These are phyloP conservation scores for Lasioglossum vierecki DNA, from an alignment of 2,888 invertebrate species.

Conservation along the genomic window DNA sequence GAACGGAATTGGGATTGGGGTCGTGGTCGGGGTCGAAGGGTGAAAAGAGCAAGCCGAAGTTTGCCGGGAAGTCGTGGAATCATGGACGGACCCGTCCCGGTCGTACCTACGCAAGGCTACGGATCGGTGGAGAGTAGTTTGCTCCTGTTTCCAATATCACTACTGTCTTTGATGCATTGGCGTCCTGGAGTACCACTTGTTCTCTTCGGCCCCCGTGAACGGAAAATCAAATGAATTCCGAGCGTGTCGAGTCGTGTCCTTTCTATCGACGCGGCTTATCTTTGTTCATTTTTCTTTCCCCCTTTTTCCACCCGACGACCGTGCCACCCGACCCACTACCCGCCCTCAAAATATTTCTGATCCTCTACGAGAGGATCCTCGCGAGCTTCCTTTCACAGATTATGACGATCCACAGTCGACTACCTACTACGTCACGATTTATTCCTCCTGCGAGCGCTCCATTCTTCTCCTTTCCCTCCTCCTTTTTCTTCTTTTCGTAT, in stretches of 20 bases:
- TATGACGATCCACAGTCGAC: background rate
- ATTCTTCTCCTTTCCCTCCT: background rate
- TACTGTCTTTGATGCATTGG: constrained; percentile 67
- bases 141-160: constrained; percentile 72
- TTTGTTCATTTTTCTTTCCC: constrained; percentile 35
- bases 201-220: constrained; percentile 64
- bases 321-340: too few relatives aligned
- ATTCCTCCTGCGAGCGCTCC: background rate
- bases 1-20: constrained; percentile 25
- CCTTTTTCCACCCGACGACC: background rate
- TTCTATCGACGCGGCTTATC: constrained; percentile 47
- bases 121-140: constrained; percentile 48
- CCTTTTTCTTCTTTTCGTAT: background rate
- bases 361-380: background rate
- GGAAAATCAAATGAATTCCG: constrained; percentile 74
- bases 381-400: background rate
- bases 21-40: constrained; percentile 40
- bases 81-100: constrained; percentile 26
- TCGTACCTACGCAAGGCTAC: constrained; percentile 18
- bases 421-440: background rate
- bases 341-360: constrained; percentile 16
- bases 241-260: constrained; percentile 62
- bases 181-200: constrained; percentile 69
- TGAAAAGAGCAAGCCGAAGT: constrained; percentile 64
- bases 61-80: constrained; percentile 62